Evolutionary conservation across 2,888 invertebrate genomes (phyloP).

Genomic region (Congeria kusceri): DNA sequence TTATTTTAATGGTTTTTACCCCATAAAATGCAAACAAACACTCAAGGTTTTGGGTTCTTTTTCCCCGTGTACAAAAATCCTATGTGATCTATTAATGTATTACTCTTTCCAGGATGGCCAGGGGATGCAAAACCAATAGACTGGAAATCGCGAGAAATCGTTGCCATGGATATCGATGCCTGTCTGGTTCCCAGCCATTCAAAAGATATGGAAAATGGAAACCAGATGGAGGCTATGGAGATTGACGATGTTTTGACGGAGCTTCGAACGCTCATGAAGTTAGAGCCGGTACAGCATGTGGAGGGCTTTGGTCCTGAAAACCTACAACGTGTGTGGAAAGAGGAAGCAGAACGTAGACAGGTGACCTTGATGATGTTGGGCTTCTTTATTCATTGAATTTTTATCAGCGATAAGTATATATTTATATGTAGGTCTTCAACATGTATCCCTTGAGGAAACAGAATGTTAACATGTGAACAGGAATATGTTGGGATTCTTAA

Average conservation of each 20-base stretch:
- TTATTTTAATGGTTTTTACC: too few species aligned
- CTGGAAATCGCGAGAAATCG: constrained; percentile 33
- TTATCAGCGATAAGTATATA: too few species aligned
- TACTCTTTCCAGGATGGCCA: constrained; percentile 49
- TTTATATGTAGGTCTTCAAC: too few species aligned
- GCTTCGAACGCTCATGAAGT: constrained; percentile 34
- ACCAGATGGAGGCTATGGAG: constrained; percentile 49
- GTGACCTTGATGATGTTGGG: too few species aligned
- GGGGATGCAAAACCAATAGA: constrained; percentile 28
- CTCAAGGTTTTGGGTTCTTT: too few species aligned
- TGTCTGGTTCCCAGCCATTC: constrained; percentile 1
- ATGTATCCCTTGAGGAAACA: too few species aligned
- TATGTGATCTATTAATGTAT: too few species aligned
- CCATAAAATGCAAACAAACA: too few species aligned
- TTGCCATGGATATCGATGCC: constrained; percentile 53
- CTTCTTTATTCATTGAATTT: too few species aligned
- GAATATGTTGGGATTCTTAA: too few species aligned
- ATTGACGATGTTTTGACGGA: constrained; percentile 57
- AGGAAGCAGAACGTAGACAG: neutral
- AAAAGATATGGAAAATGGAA: neutral
- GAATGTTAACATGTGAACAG: too few species aligned
- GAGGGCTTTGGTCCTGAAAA: neutral
- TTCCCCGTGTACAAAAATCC: too few species aligned
- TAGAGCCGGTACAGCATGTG: neutral
- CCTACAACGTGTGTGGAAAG: neutral